Percentiles rank a stretch among this genome's conserved stretches.
Evolutionary conservation across 30 jellyfish, hydroid and myxozoan genomes (phyloP).

Genomic region (Nemopilema nomurai): DNA sequence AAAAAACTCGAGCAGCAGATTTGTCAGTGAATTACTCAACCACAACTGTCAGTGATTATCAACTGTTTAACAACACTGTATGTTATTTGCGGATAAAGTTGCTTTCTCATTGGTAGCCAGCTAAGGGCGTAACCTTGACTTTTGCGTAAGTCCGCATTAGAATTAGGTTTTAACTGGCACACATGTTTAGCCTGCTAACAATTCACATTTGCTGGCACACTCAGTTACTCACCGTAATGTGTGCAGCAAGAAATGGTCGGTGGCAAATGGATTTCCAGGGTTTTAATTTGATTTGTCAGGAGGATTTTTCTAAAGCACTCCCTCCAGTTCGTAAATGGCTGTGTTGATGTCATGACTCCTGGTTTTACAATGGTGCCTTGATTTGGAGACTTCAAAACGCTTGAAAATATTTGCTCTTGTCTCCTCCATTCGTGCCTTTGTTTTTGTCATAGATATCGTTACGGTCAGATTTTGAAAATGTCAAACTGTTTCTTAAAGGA

Average conservation of each 20-base stretch:
- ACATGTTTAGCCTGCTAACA: conserved; percentile 35
- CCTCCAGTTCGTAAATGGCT: conserved; percentile 80
- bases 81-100: background rate
- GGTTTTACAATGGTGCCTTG: conserved; percentile 29
- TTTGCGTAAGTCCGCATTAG: background rate
- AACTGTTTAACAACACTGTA: background rate
- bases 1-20: too few species aligned
- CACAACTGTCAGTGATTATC: too few species aligned
- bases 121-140: background rate
- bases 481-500: too few species aligned
- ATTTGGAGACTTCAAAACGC: background rate
- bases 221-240: background rate
- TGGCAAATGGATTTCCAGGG: conserved; percentile 55
- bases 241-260: background rate
- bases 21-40: too few species aligned
- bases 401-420: background rate
- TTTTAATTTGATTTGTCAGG: background rate
- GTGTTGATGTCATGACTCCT: conserved; percentile 76
- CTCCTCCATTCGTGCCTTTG: background rate
- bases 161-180: conserved; percentile 11
- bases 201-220: background rate
- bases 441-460: too few species aligned
- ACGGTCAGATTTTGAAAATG: too few species aligned
- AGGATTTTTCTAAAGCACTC: conserved; percentile 36
- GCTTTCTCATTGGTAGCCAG: background rate